Conservation (phyloP, 2,888 invertebrate species). For the Amphipoea lucens region DNA sequence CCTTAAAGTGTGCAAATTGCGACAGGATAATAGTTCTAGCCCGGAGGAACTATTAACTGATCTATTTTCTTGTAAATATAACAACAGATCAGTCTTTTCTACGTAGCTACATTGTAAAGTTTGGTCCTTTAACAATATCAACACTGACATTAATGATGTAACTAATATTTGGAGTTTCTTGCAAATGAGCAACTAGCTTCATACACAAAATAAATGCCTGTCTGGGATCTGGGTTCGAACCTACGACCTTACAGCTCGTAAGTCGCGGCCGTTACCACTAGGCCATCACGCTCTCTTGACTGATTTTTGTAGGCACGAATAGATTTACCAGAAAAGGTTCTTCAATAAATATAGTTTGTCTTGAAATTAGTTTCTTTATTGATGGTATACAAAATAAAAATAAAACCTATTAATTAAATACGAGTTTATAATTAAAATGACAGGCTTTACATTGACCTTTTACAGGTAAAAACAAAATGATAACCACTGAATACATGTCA, state of each 20-base stretch:
- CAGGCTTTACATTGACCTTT: background rate
- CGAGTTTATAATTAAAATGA: conserved; percentile 17
- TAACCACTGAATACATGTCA: conserved; percentile 31
- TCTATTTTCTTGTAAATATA: conserved; percentile 4
- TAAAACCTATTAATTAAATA: conserved; percentile 1
- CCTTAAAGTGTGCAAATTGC: conserved; percentile 23
- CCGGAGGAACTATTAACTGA: conserved; percentile 5
- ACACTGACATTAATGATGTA: no score
- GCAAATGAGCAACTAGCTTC: no score
- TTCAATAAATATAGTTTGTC: no score
- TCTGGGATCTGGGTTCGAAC: no score
- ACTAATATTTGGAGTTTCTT: no score
- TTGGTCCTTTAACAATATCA: background rate
- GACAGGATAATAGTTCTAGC: conserved; percentile 3
- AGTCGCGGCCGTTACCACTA: no score
- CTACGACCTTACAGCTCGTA: no score
- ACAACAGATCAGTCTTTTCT: background rate
- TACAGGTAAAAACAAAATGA: conserved; percentile 29
- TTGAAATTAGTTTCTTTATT: background rate
- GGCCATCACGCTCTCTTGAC: no score
- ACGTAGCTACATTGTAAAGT: background rate
- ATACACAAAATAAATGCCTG: no score
- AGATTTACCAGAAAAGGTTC: background rate
- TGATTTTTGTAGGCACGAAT: no score
- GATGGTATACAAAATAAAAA: background rate